Percentiles rank a stretch among this genome's conserved stretches.
Evolutionary conservation across 2,113 vertebrate species (phyloP).

Genomic region (Jaculus jaculus): DNA sequence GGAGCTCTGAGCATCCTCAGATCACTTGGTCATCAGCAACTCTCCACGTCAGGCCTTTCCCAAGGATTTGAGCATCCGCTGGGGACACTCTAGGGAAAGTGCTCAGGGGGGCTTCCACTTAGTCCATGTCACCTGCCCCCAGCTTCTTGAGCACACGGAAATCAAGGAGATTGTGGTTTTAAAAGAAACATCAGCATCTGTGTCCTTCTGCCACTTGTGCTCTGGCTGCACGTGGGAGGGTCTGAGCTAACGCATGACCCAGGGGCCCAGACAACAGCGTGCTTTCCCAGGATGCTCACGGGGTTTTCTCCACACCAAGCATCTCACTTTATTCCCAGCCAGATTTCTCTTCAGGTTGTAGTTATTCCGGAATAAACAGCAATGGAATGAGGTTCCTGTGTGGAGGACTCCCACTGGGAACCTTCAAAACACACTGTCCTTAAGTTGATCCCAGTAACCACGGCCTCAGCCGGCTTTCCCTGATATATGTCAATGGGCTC

Average conservation of each 20-base stretch:
- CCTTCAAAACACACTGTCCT: not conserved
- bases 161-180: not conserved
- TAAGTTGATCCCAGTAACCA: not conserved
- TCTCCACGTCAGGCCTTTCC: not conserved
- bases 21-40: not conserved
- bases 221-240: not conserved
- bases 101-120: accelerated
- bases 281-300: not conserved
- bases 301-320: conserved; percentile 35
- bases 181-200: accelerated
- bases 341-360: conserved; percentile 23
- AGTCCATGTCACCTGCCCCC: not conserved
- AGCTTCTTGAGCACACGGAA: not conserved
- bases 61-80: accelerated
- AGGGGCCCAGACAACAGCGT: not conserved
- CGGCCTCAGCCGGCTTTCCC: not conserved
- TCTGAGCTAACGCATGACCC: not conserved
- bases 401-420: not conserved
- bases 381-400: not conserved
- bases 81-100: not conserved
- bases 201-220: not conserved
- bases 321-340: conserved; percentile 50
- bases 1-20: accelerated
- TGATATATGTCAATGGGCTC: not conserved
- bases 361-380: conserved; percentile 55